phyloP scores from a whole-genome alignment of 2,113 vertebrate species.

The Terrapene triunguis region DNA sequence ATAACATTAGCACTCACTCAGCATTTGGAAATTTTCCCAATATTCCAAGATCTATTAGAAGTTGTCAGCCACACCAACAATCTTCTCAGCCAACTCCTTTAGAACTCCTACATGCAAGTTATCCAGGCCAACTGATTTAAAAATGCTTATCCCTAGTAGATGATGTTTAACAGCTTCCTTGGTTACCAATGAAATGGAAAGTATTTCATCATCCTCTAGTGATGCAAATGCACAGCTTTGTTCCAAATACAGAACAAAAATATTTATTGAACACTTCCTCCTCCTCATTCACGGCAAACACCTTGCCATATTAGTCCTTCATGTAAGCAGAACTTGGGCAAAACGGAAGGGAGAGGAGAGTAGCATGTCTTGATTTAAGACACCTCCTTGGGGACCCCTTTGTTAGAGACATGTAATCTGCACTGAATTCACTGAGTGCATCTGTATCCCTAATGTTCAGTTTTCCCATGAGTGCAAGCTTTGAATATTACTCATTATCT shows the following conservation, averaged over 20 bases:
- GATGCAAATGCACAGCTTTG: background rate
- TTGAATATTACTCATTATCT: background rate
- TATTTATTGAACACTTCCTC: background rate
- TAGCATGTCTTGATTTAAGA: background rate
- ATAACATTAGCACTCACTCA: background rate
- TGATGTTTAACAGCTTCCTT: background rate
- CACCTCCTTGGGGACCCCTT: background rate
- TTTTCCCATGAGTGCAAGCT: background rate
- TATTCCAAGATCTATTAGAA: conserved; percentile 2
- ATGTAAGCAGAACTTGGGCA: conserved; percentile 1
- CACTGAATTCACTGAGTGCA: background rate
- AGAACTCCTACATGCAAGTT: background rate
- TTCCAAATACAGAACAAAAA: background rate
- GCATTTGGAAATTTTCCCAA: background rate
- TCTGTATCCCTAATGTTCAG: background rate
- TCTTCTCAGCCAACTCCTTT: background rate
- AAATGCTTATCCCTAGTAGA: background rate
- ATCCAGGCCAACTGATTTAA: background rate
- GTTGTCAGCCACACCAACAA: background rate
- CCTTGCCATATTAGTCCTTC: background rate
- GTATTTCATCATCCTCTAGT: background rate
- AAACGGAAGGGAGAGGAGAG: background rate
- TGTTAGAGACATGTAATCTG: background rate
- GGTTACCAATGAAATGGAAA: background rate
- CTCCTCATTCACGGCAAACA: background rate